Evolutionary conservation across 1,140 invertebrate genomes (phyloP).

Genomic region (Drosophila gunungcola): DNA sequence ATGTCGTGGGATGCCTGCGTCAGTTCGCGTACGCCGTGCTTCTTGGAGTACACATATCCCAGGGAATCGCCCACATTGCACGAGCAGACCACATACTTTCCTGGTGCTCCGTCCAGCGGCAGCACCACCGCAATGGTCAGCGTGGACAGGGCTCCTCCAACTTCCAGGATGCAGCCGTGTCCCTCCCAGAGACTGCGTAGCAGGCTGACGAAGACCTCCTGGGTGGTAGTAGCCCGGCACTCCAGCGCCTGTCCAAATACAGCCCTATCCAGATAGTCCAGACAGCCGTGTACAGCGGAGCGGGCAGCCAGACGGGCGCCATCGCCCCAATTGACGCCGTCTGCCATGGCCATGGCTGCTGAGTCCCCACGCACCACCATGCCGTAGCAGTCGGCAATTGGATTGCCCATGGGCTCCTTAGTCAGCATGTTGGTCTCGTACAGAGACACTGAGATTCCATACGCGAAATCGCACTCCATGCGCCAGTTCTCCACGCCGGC

Average conservation of each 20-base stretch:
- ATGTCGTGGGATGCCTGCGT: slow-evolving; percentile 96
- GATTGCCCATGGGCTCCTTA: slow-evolving; percentile 91
- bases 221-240: slow-evolving; percentile 72
- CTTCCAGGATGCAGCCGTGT: slow-evolving; percentile 94
- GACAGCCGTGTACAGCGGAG: slow-evolving; percentile 94
- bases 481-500: slow-evolving; percentile 90
- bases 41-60: slow-evolving; percentile 94
- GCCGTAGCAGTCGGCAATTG: slow-evolving; percentile 96
- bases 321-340: slow-evolving; percentile 97
- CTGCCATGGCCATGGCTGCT: slow-evolving; percentile 93
- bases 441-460: slow-evolving; percentile 89
- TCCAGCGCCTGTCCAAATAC: slow-evolving; percentile 86
- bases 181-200: slow-evolving; percentile 94
- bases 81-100: slow-evolving; percentile 92
- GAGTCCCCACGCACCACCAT: slow-evolving; percentile 92
- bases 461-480: slow-evolving; percentile 88
- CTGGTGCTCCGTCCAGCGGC: slow-evolving; percentile 85
- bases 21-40: slow-evolving; percentile 90
- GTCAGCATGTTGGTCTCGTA: slow-evolving; percentile 93
- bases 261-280: slow-evolving; percentile 93
- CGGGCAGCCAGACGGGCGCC: slow-evolving; percentile 94
- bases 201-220: slow-evolving; percentile 92
- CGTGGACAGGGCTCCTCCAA: slow-evolving; percentile 94
- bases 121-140: slow-evolving; percentile 92
- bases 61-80: slow-evolving; percentile 97